Evolutionary conservation across 2,797 vertebrate genomes (phyloP).

Genomic region (Pseudomugil tenellus): DNA sequence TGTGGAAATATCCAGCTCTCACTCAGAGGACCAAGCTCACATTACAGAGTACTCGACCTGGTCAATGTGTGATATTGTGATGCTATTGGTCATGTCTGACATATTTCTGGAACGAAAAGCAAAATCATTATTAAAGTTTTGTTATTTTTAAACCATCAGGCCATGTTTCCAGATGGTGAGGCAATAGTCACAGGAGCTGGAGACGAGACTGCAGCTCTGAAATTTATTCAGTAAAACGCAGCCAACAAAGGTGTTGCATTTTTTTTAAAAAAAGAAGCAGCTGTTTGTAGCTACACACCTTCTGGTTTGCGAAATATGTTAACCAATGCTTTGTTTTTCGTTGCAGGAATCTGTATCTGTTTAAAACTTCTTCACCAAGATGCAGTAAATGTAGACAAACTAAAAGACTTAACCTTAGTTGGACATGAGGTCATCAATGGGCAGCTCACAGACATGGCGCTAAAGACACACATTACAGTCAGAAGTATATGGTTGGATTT

Average conservation of each 20-base stretch:
- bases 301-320: conserved; percentile 83
- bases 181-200: conserved; percentile 98
- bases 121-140: background rate
- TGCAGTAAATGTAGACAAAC: conserved; percentile 78
- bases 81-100: background rate
- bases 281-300: conserved; percentile 65
- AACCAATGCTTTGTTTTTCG: conserved; percentile 24
- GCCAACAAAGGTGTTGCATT: conserved; percentile 89
- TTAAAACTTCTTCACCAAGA: conserved; percentile 91
- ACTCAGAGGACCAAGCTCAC: conserved; percentile 98
- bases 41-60: conserved; percentile 94
- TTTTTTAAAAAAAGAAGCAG: background rate
- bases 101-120: background rate
- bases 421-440: background rate
- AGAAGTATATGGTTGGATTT: too few species aligned
- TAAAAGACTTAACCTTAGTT: background rate
- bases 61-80: conserved; percentile 76
- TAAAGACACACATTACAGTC: conserved; percentile 30
- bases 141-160: conserved; percentile 73
- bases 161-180: conserved; percentile 98
- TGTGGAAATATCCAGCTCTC: conserved; percentile 98
- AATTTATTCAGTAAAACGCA: conserved; percentile 99
- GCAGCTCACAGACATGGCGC: conserved; percentile 37
- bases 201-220: conserved; percentile 98
- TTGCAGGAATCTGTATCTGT: conserved; percentile 91